Evolutionary conservation across 2,113 vertebrate genomes (phyloP).

Genomic region (Lagenorhynchus albirostris): DNA sequence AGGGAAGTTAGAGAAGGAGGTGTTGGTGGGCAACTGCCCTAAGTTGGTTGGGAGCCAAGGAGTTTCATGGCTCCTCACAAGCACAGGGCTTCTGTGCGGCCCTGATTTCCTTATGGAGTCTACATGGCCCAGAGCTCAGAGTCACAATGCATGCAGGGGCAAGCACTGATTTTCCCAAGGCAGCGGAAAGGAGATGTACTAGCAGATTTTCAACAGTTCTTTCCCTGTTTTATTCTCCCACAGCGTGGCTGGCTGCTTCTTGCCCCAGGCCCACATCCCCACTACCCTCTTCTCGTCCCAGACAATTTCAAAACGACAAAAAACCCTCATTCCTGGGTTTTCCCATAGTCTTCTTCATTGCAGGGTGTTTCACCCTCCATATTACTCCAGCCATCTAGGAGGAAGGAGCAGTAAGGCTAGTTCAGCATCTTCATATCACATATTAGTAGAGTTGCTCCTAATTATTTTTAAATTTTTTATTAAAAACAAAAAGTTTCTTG

Average conservation of each 20-base stretch:
- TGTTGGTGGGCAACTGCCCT: not conserved
- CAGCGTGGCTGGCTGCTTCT: not conserved
- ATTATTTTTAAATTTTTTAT: not conserved
- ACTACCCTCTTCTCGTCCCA: not conserved
- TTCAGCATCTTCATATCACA: not conserved
- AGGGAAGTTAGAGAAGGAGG: not conserved
- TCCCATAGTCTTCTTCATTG: not conserved
- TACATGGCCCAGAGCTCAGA: not conserved
- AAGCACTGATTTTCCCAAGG: not conserved
- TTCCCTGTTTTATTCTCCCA: not conserved
- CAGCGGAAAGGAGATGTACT: not conserved
- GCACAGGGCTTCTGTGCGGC: not conserved
- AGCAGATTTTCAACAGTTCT: not conserved
- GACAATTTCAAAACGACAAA: not conserved
- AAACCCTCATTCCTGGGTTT: not conserved
- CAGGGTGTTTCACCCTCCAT: not conserved
- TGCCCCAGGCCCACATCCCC: too few species aligned
- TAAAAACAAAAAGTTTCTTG: not conserved
- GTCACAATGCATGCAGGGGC: not conserved
- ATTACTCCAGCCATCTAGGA: not conserved
- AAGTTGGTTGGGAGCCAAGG: not conserved
- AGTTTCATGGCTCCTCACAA: not conserved
- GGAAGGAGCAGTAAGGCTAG: not conserved
- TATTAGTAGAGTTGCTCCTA: not conserved
- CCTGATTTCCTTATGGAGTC: not conserved